These are phyloP conservation scores for Zaprionus taronus DNA, from an alignment of 1,140 invertebrate species.

Conservation along the genomic window DNA sequence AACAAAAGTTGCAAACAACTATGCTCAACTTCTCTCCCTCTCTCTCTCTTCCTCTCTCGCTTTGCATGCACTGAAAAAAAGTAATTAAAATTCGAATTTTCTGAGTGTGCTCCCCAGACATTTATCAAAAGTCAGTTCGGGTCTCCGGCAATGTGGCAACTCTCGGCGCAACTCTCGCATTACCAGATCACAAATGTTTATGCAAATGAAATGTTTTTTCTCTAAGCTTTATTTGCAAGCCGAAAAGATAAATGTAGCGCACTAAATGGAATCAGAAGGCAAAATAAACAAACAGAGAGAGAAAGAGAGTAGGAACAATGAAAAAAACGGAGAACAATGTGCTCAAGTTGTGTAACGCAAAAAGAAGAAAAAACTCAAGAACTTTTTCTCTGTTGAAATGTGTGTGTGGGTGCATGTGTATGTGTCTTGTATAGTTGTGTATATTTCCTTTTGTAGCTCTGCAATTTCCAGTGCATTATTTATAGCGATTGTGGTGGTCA, in stretches of 20 bases:
- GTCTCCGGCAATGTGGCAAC: not conserved
- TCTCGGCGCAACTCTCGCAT: not conserved
- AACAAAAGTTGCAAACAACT: constrained; percentile 1
- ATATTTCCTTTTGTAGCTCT: constrained; percentile 16
- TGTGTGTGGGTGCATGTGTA: constrained; percentile 23
- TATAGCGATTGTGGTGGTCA: constrained; percentile 53
- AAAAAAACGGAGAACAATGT: constrained; percentile 27
- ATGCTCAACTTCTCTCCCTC: not conserved
- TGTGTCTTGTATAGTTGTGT: constrained; percentile 7
- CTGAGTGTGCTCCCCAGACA: not conserved
- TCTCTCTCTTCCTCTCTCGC: not conserved
- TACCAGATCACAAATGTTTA: constrained; percentile 25
- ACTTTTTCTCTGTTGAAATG: constrained; percentile 35
- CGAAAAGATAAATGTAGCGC: constrained; percentile 36
- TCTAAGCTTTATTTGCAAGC: constrained; percentile 19
- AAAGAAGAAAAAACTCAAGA: constrained; percentile 26
- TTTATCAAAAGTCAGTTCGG: not conserved
- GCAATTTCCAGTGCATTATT: constrained; percentile 62
- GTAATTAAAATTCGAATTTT: constrained; percentile 2
- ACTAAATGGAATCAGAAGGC: constrained; percentile 26
- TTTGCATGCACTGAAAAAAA: not conserved
- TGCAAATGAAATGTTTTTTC: constrained; percentile 35
- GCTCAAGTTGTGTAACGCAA: constrained; percentile 34
- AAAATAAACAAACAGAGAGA: not conserved
- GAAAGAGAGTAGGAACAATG: constrained; percentile 1